phyloP scores from a whole-genome alignment of 1,140 invertebrate species.

The Druon quercuslanigerum region DNA sequence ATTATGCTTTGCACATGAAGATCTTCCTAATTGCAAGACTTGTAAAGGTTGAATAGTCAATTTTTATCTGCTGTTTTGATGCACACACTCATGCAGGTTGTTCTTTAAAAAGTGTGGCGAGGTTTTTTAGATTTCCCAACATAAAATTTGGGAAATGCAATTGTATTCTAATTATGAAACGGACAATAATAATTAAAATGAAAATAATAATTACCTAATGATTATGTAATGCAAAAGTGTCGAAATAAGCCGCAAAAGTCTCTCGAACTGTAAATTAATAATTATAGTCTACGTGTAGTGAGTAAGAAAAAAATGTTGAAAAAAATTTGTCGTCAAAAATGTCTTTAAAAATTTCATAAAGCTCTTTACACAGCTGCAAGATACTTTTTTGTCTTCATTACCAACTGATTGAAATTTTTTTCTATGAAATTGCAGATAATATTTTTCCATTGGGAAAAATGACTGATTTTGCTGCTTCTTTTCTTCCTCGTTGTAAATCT shows the following conservation, averaged over 20 bases:
- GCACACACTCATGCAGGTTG: not conserved
- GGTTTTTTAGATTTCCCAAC: not conserved
- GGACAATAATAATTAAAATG: conserved; percentile 5
- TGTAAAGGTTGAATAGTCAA: not conserved
- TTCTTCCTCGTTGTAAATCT: too few relatives aligned
- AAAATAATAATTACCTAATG: not conserved
- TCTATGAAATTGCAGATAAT: too few relatives aligned
- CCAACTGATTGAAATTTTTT: too few relatives aligned
- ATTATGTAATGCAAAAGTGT: not conserved
- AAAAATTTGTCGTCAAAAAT: too few relatives aligned
- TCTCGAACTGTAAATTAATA: not conserved
- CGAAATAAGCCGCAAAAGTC: not conserved
- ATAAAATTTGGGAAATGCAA: not conserved
- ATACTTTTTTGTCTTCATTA: too few relatives aligned
- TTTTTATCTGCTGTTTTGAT: not conserved
- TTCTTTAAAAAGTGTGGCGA: not conserved
- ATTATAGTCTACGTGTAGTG: too few relatives aligned
- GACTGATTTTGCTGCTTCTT: too few relatives aligned
- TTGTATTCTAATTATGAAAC: not conserved
- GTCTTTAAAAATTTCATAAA: too few relatives aligned
- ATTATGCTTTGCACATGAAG: not conserved
- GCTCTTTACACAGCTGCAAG: too few relatives aligned
- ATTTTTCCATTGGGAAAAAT: too few relatives aligned
- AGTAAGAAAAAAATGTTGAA: too few relatives aligned
- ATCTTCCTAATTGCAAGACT: not conserved